Evolutionary conservation across 2,888 invertebrate genomes (phyloP).

Genomic region (Volucella inflata): DNA sequence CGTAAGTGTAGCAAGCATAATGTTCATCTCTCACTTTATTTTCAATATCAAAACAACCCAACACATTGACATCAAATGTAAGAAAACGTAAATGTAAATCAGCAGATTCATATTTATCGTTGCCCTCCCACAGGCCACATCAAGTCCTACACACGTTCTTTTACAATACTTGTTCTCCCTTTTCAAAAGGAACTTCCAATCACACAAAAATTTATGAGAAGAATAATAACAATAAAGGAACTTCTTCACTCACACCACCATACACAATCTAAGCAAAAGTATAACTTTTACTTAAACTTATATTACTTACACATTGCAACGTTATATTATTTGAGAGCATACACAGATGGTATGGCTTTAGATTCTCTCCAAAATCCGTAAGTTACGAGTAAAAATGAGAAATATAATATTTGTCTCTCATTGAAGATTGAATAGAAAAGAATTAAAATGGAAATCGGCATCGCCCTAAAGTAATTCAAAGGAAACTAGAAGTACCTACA

Average conservation of each 20-base stretch:
- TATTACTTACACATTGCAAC: neutral
- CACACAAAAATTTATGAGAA: slow-evolving; percentile 41
- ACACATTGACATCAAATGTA: too few species aligned
- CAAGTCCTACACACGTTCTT: neutral
- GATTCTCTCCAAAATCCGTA: slow-evolving; percentile 17
- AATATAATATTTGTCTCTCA: slow-evolving; percentile 44
- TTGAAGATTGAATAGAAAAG: slow-evolving; percentile 63
- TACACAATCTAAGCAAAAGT: slow-evolving; percentile 2
- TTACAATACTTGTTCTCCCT: slow-evolving; percentile 2
- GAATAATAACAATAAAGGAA: slow-evolving; percentile 38
- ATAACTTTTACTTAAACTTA: too few species aligned
- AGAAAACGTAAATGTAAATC: slow-evolving; percentile 22
- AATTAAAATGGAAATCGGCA: slow-evolving; percentile 71
- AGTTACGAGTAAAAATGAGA: slow-evolving; percentile 46
- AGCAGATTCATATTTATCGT: slow-evolving; percentile 46
- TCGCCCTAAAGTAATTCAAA: slow-evolving; percentile 48
- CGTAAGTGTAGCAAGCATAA: too few species aligned
- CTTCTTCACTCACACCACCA: slow-evolving; percentile 19
- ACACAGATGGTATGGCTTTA: neutral
- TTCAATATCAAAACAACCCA: too few species aligned
- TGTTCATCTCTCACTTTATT: too few species aligned
- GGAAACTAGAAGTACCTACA: too few species aligned
- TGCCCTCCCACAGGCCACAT: slow-evolving; percentile 30
- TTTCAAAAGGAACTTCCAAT: slow-evolving; percentile 41
- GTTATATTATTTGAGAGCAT: slow-evolving; percentile 23